These are phyloP conservation scores for Deroplatys truncata DNA, from an alignment of 2,888 invertebrate species.

Conservation along the genomic window DNA sequence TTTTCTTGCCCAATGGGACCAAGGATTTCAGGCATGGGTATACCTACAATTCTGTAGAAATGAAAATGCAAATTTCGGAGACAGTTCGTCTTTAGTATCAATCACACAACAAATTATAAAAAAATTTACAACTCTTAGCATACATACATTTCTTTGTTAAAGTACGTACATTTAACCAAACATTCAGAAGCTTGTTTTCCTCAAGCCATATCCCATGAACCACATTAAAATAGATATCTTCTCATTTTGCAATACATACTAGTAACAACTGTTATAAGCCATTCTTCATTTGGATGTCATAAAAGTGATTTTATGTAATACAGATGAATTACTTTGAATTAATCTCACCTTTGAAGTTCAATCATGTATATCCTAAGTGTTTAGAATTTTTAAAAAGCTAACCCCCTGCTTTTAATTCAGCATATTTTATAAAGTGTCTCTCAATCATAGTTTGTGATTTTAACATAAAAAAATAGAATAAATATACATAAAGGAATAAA, in stretches of 20 bases:
- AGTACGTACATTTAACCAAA: not conserved
- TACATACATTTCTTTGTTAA: not conserved
- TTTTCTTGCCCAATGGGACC: too few species aligned
- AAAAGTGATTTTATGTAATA: not conserved
- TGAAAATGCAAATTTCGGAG: not conserved
- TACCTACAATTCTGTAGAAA: not conserved
- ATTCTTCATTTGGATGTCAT: not conserved
- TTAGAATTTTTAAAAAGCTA: not conserved
- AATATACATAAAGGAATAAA: not conserved
- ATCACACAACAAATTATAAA: not conserved
- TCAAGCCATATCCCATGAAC: not conserved
- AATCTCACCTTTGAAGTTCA: not conserved
- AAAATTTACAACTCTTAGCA: constrained; percentile 8
- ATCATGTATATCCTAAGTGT: not conserved
- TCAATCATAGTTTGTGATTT: not conserved
- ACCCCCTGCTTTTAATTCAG: not conserved
- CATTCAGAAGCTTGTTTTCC: not conserved
- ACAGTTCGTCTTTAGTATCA: not conserved
- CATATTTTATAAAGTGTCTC: not conserved
- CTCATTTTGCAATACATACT: not conserved
- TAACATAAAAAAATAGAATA: not conserved
- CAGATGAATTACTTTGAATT: not conserved
- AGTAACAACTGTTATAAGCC: not conserved
- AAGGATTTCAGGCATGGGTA: not conserved
- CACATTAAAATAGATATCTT: not conserved